phyloP scores from a whole-genome alignment of 2,113 vertebrate genomes.

The Emydura subglobosa region DNA sequence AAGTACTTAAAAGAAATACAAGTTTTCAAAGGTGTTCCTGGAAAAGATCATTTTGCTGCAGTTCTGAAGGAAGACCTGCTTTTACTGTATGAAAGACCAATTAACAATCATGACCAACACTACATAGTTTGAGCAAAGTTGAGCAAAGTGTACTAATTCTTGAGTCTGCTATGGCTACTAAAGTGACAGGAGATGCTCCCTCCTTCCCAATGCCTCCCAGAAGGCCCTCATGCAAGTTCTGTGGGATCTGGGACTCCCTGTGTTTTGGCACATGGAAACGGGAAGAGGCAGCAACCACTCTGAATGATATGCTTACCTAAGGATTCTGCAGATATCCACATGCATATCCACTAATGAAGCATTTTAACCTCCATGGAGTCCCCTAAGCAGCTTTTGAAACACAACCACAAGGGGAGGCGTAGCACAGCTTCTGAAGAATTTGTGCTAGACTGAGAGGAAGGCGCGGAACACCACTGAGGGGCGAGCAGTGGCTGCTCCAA shows the following conservation, averaged over 20 bases:
- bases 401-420: constrained; percentile 33
- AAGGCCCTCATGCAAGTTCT: neutral
- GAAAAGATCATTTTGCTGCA: neutral
- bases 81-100: constrained; percentile 24
- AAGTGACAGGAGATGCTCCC: neutral
- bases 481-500: neutral
- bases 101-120: neutral
- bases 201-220: neutral
- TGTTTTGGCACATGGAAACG: neutral
- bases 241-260: constrained; percentile 18
- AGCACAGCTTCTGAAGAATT: neutral
- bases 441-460: constrained; percentile 26
- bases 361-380: constrained; percentile 35
- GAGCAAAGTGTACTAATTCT: neutral
- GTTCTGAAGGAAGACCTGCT: constrained; percentile 49
- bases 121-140: neutral
- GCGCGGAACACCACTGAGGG: neutral
- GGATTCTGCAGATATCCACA: neutral
- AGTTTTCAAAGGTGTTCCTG: constrained; percentile 20
- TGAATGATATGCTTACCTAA: constrained; percentile 21
- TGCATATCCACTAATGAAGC: neutral
- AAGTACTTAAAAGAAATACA: constrained; percentile 35
- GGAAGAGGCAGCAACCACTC: constrained; percentile 52
- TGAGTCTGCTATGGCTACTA: constrained; percentile 2
- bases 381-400: constrained; percentile 7